A percentile compares a stretch with the other conserved stretches of the same genome.
phyloP scores from a whole-genome alignment of 2,797 vertebrate species.

The Sphenopsis melanotis region DNA sequence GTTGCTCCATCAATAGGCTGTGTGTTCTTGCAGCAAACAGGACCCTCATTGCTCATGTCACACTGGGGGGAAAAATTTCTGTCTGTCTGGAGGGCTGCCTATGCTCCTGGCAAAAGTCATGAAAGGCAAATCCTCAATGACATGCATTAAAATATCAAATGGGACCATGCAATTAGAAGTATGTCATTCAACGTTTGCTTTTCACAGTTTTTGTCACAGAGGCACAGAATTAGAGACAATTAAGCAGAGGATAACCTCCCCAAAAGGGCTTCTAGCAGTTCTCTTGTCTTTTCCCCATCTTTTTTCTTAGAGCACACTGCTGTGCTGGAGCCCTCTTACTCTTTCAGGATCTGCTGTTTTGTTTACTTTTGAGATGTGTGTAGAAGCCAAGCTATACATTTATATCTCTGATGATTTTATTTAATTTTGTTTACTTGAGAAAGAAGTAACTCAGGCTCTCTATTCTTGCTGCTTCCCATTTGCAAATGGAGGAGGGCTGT shows the following conservation, averaged over 20 bases:
- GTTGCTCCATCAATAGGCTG: neutral
- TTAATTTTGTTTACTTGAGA: neutral
- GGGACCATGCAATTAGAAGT: slow-evolving; percentile 53
- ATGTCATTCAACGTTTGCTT: slow-evolving; percentile 3
- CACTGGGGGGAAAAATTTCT: neutral
- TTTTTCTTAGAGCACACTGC: neutral
- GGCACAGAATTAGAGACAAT: neutral
- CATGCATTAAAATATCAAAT: slow-evolving; percentile 69
- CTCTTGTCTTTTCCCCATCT: neutral
- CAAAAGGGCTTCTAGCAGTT: neutral
- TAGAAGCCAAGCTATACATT: neutral
- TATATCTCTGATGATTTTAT: neutral
- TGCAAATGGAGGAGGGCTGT: neutral
- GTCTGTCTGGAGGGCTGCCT: slow-evolving; percentile 67
- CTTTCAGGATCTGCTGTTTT: neutral
- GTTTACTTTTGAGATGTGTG: neutral
- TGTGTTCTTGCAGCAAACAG: neutral
- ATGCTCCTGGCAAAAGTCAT: slow-evolving; percentile 62
- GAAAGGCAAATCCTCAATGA: slow-evolving; percentile 68
- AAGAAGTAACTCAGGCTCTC: neutral
- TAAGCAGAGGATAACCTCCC: neutral
- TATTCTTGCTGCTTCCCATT: neutral
- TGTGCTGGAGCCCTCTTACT: neutral
- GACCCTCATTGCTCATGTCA: neutral
- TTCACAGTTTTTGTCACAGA: neutral